Conservation (phyloP, 2,888 invertebrate genomes). For the Cosmia trapezina region DNA sequence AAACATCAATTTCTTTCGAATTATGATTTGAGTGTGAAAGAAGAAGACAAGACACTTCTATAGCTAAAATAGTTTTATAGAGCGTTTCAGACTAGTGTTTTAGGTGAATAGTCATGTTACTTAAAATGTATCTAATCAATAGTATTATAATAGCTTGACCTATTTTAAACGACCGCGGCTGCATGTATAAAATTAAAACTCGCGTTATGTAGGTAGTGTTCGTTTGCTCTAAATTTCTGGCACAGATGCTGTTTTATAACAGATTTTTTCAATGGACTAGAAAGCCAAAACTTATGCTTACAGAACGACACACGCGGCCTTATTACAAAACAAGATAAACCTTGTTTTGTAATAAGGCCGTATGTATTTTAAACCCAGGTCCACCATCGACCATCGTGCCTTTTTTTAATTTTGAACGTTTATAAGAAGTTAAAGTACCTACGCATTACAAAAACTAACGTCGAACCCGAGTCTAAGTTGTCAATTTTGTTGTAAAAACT, state of each 20-base stretch:
- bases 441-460: background rate
- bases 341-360: too few relatives aligned
- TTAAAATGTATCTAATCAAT: background rate
- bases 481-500: background rate
- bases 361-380: too few relatives aligned
- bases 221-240: conserved; percentile 10
- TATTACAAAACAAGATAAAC: background rate
- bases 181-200: background rate
- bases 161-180: background rate
- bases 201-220: background rate
- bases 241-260: background rate
- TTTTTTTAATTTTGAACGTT: background rate
- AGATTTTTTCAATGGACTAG: too few relatives aligned
- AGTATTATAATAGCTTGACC: conserved; percentile 14
- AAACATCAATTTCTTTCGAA: too few relatives aligned
- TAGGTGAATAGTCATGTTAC: background rate
- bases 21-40: too few relatives aligned
- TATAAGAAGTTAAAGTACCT: too few relatives aligned
- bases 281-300: background rate
- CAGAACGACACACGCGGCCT: background rate
- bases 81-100: too few relatives aligned
- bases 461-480: too few relatives aligned
- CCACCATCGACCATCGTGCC: fast-evolving
- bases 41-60: too few relatives aligned
- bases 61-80: too few relatives aligned